Percentiles rank a stretch among this genome's conserved stretches.
These are phyloP conservation scores for Propsilocerus akamusi DNA, from an alignment of 1,140 invertebrate genomes.

Conservation along the genomic window DNA sequence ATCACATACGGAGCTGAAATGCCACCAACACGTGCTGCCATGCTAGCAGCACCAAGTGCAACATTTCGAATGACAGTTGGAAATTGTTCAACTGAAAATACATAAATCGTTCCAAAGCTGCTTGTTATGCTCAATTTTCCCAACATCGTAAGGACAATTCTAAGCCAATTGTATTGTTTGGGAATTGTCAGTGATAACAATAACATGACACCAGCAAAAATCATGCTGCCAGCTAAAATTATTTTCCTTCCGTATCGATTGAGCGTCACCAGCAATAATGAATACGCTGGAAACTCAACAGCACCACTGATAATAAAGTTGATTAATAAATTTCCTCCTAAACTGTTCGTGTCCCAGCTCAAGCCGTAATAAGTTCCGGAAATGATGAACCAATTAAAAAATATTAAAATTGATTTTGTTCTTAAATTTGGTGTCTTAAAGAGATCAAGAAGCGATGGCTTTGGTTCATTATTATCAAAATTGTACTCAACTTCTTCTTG, in stretches of 20 bases:
- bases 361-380: conserved; percentile 65
- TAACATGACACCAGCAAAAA: conserved; percentile 41
- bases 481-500: conserved; percentile 27
- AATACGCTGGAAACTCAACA: conserved; percentile 61
- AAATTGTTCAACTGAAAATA: conserved; percentile 67
- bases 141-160: conserved; percentile 51
- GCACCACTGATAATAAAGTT: conserved; percentile 58
- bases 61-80: conserved; percentile 67
- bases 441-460: conserved; percentile 42
- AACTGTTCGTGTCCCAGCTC: conserved; percentile 55
- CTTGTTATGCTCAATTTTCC: conserved; percentile 68
- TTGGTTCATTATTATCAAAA: conserved; percentile 19
- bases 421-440: conserved; percentile 51
- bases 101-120: conserved; percentile 60
- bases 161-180: conserved; percentile 32
- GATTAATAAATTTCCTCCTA: conserved; percentile 51
- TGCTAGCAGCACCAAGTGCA: conserved; percentile 56
- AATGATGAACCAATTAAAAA: conserved; percentile 65
- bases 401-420: conserved; percentile 48
- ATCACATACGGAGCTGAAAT: conserved; percentile 56
- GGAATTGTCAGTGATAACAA: conserved; percentile 38
- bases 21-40: conserved; percentile 55
- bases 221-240: conserved; percentile 48
- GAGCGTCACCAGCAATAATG: conserved; percentile 45
- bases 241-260: conserved; percentile 50